Evolutionary conservation across 2,113 vertebrate species (phyloP), one percentile per base, ranked within the genome.

Genomic region (Camelus dromedarius): DNA sequence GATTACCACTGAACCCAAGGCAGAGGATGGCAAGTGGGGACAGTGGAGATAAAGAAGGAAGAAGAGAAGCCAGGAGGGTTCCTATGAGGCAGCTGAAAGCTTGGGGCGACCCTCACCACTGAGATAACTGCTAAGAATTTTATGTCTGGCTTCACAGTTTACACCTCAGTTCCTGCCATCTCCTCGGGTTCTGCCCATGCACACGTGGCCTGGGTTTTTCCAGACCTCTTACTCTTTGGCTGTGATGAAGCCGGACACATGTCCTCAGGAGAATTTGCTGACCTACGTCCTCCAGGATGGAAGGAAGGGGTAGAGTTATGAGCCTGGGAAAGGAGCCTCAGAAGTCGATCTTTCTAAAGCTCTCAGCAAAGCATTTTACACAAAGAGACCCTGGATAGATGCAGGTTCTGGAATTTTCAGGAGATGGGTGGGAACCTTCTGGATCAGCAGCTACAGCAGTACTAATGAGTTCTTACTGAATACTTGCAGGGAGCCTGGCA

Each of bases 371-470:
- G 60, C 42, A n/a, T 60, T 73, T 70, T 66, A 50, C 28, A 18
- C 35, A 26, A 56, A 38, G 50, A 93, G 62, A 73, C 20, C 11
- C 12, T 62, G 54, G 50, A 50, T 32, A 80, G 24, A 66, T 28
- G 67, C 35, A 58, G 42, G 15, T 42, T 93, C 69, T 95, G 38
- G 84, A 84, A 76, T 92, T 72, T 93, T 94, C 88, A 62, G 88
- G 87, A 97, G 70, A 58, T 66, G 12, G 14, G 10, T 95, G 48
- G 77, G 62, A 92, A 13, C 75, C 30, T 94, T 92, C 52, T 42
- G 35, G 30, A 70, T 83, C 46, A 76, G 35, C 22, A 84, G 76
- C 73, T 66, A 7, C 5, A 60, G n/a, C 32, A 75, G 30, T 35
- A 32, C 42, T 38, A n/a, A 58, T 30, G 48, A 75, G 50, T 38